Conservation (phyloP, 2,888 invertebrate species). For the Celastrina argiolus region DNA sequence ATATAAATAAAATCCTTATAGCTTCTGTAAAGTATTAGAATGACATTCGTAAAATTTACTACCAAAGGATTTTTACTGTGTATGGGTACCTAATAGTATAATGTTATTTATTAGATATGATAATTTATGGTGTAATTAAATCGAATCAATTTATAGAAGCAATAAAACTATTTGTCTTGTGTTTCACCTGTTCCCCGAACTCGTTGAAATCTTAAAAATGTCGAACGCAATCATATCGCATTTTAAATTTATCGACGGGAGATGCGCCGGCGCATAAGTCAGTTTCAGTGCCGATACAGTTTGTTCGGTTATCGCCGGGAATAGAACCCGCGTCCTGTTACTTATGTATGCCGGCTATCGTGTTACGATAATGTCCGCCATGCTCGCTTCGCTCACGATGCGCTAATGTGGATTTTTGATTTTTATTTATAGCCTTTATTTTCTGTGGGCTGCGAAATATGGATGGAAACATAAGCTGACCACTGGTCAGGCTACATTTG, state of each 20-base stretch:
- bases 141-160: constrained; percentile 9
- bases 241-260: constrained; percentile 35
- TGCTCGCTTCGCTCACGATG: constrained; percentile 42
- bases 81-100: background rate
- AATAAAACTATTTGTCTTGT: constrained; percentile 15
- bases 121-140: constrained; percentile 12
- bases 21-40: background rate
- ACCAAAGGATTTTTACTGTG: background rate
- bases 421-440: constrained; percentile 41
- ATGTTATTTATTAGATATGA: background rate
- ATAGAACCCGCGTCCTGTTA: constrained; percentile 50
- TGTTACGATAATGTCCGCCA: constrained; percentile 59
- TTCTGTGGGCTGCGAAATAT: constrained; percentile 24
- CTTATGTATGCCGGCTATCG: constrained; percentile 60
- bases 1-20: background rate
- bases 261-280: constrained; percentile 33
- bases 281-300: constrained; percentile 61
- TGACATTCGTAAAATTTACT: background rate
- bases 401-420: constrained; percentile 40
- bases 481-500: background rate
- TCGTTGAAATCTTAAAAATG: constrained; percentile 25
- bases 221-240: constrained; percentile 33
- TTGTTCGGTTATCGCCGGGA: constrained; percentile 59
- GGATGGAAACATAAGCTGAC: constrained; percentile 1
- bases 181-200: constrained; percentile 12